phyloP scores from a whole-genome alignment of 2,888 invertebrate species.

The Ctena decussata region DNA sequence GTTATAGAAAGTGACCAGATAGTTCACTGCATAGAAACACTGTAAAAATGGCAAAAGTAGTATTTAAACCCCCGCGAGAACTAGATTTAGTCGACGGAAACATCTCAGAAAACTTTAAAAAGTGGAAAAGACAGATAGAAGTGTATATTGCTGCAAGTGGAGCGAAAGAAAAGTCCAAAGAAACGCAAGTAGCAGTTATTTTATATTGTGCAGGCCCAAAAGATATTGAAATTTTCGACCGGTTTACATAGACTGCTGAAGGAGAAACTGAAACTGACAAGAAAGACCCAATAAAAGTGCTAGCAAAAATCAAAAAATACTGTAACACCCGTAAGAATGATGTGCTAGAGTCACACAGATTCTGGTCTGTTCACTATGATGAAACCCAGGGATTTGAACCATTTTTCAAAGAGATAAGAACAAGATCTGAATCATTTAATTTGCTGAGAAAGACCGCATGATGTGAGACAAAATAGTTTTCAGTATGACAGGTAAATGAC shows the following conservation, averaged over 20 bases:
- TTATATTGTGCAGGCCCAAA: slow-evolving; percentile 34
- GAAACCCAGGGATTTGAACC: slow-evolving; percentile 42
- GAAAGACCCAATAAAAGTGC: slow-evolving; percentile 27
- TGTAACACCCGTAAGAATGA: slow-evolving; percentile 57
- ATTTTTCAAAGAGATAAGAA: slow-evolving; percentile 52
- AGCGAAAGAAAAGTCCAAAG: slow-evolving; percentile 6
- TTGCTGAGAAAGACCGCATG: slow-evolving; percentile 57
- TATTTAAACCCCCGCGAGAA: slow-evolving; percentile 11
- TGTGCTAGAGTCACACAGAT: slow-evolving; percentile 56
- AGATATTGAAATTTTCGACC: slow-evolving; percentile 44
- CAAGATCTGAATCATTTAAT: slow-evolving; percentile 46
- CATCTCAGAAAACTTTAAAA: slow-evolving; percentile 9
- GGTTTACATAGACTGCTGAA: slow-evolving; percentile 30
- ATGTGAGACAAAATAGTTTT: slow-evolving; percentile 64
- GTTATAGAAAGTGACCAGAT: not conserved
- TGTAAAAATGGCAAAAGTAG: not conserved
- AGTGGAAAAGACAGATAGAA: slow-evolving; percentile 45
- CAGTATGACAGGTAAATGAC: slow-evolving; percentile 42
- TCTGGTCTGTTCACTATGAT: slow-evolving; percentile 39
- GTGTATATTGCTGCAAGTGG: slow-evolving; percentile 30
- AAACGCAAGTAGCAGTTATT: slow-evolving; percentile 11
- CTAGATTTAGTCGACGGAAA: slow-evolving; percentile 5
- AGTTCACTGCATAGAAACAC: not conserved
- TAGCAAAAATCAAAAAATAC: slow-evolving; percentile 50
- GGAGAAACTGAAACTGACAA: slow-evolving; percentile 22